Evolutionary conservation across 2,113 vertebrate species (phyloP).

Genomic region (Henicopernis longicauda): DNA sequence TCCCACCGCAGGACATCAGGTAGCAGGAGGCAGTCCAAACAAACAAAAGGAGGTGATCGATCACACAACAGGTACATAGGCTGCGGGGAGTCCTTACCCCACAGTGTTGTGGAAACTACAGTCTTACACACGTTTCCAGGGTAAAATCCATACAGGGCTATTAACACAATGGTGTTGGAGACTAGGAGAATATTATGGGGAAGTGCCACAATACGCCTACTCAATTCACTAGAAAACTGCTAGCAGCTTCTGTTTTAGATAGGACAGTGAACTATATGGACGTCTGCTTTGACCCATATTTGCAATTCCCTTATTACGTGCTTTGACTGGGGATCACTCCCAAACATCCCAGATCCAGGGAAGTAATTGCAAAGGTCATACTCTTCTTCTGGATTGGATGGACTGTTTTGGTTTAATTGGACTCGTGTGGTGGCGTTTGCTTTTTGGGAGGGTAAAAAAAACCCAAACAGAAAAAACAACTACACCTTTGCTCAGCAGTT

Average conservation of each 20-base stretch:
- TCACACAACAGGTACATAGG: neutral
- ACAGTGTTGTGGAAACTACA: neutral
- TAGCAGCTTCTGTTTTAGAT: neutral
- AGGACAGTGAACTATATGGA: neutral
- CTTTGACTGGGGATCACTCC: neutral
- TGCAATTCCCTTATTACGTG: neutral
- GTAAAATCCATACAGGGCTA: neutral
- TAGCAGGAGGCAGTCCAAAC: neutral
- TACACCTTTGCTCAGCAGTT: neutral
- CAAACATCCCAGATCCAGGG: neutral
- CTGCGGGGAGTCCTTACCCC: neutral
- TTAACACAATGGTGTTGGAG: neutral
- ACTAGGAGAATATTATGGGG: neutral
- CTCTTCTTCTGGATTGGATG: neutral
- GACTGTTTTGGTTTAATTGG: neutral
- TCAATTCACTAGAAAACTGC: neutral
- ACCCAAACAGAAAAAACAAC: neutral
- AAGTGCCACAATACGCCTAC: neutral
- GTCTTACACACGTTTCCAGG: neutral
- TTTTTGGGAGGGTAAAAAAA: neutral
- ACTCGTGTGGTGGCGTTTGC: neutral
- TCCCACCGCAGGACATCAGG: neutral
- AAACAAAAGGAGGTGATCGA: neutral
- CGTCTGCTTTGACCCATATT: neutral
- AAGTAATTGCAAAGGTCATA: neutral